Evolutionary conservation across 2,888 invertebrate genomes (phyloP), one percentile per base, ranked within the genome.

Genomic region (Axea sp.): DNA sequence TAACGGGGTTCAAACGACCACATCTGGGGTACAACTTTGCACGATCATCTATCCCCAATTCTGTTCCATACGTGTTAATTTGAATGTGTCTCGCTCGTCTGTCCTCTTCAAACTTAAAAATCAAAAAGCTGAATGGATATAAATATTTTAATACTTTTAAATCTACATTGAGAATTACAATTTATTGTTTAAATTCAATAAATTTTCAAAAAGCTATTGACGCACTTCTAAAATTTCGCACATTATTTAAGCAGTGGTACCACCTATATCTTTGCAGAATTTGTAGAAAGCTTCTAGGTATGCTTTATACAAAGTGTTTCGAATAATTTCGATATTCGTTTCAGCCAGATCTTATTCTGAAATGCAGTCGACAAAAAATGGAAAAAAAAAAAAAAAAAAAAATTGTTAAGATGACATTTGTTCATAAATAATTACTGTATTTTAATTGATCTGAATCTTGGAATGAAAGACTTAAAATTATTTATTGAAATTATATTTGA

Each of bases 291-390:
- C 97, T 88, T 96, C 96, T 86, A 96, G 89, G 82, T 96, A 96
- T 24, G 98, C 98, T 89, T 99, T 99, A 90, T 99, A 99, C 80
- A 99, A 90, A 22, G 99, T 99, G 88, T 99, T 99, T 86, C 99
- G 93, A 84, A 99, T 99, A 83, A 99, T 97, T 89, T 99, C 99
- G 89, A 99, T 99, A 88, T 99, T 99, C 98, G 99, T 98, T 88
- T 99, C 99, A 89, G 99, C 99, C 88, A 99, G 92, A 91, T 99
- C 99, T 88, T 99, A 99, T 88, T 99, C 99, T 81, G 98, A 97
- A 88, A 99, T 99, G 88, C 99, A 99, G 88, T 99, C 99, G 73
- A 98, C 98, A 87, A 99, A 99, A 89, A 99, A 99, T 64, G 99
- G 98, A 76, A 99, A n/a, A n/a, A n/a, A n/a, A n/a, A n/a, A n/a